Percentiles rank a stretch among this genome's conserved stretches.
These are phyloP conservation scores for Pristionchus arcanus DNA, from an alignment of 2,888 invertebrate genomes.

Conservation along the genomic window DNA sequence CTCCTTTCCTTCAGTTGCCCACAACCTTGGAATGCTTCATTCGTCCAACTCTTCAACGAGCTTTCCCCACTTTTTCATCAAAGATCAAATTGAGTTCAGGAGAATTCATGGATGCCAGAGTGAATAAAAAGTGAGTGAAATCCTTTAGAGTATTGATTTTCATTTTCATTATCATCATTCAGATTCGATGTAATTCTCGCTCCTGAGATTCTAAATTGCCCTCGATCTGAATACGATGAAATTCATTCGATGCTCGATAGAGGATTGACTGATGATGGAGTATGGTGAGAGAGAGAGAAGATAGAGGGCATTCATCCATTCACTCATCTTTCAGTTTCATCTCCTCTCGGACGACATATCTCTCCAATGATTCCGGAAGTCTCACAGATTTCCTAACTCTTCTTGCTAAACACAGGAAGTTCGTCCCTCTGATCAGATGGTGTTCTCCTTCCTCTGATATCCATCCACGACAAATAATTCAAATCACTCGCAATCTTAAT, in stretches of 20 bases:
- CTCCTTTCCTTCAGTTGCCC: neutral
- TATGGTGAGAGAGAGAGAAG: constrained; percentile 71
- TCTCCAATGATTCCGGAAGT: constrained; percentile 67
- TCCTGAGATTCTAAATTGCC: constrained; percentile 72
- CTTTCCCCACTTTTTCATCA: neutral
- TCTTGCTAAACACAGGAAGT: constrained; percentile 67
- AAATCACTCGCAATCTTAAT: constrained; percentile 55
- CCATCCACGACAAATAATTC: constrained; percentile 65
- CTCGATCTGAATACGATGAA: constrained; percentile 66
- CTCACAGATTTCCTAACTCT: constrained; percentile 69
- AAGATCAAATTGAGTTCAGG: constrained; percentile 23
- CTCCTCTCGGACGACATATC: constrained; percentile 72
- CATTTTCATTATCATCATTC: neutral
- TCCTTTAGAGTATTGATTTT: neutral
- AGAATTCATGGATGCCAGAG: constrained; percentile 25
- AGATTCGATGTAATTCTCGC: constrained; percentile 75
- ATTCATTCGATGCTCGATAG: constrained; percentile 72
- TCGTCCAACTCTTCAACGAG: constrained; percentile 30
- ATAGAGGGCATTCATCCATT: neutral
- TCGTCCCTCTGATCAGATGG: constrained; percentile 74
- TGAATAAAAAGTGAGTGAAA: constrained; percentile 29
- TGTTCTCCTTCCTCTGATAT: constrained; percentile 66
- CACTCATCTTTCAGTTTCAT: constrained; percentile 67
- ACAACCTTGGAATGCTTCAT: constrained; percentile 40
- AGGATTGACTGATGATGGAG: constrained; percentile 70